A percentile compares a stretch with the other conserved stretches of the same genome.
Evolutionary conservation across 2,888 invertebrate genomes (phyloP).

Genomic region (Augochlorella aurata): DNA sequence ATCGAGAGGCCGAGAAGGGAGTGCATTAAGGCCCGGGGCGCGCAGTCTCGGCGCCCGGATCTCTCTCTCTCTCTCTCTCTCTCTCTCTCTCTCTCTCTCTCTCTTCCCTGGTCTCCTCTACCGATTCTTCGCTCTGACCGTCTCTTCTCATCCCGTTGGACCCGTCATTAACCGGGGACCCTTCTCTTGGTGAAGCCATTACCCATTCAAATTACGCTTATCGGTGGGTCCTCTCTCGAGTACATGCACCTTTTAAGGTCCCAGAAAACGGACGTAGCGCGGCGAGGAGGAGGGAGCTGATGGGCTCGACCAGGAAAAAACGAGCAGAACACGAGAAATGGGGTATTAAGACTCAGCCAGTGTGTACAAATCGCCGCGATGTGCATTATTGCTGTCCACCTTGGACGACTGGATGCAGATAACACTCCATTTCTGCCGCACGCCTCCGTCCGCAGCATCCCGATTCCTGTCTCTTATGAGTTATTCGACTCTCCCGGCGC

Average conservation of each 20-base stretch:
- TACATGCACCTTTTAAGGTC: constrained; percentile 71
- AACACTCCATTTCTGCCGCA: constrained; percentile 33
- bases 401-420: constrained; percentile 32
- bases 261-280: constrained; percentile 59
- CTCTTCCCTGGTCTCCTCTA: background rate
- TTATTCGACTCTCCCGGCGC: constrained; percentile 36
- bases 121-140: background rate
- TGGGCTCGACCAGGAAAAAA: constrained; percentile 2
- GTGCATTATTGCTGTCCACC: constrained; percentile 64
- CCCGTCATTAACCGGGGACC: constrained; percentile 70
- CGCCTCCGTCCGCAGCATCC: background rate
- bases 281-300: constrained; percentile 25
- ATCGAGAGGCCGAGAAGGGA: constrained; percentile 37
- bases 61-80: constrained; percentile 28
- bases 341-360: constrained; percentile 32
- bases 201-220: constrained; percentile 78
- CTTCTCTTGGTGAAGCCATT: constrained; percentile 73
- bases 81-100: constrained; percentile 11
- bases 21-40: constrained; percentile 49
- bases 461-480: constrained; percentile 53
- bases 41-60: constrained; percentile 61
- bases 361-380: constrained; percentile 36
- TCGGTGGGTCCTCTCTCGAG: constrained; percentile 67
- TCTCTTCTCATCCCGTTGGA: constrained; percentile 42
- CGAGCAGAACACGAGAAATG: constrained; percentile 1